Conservation (phyloP, 2,797 vertebrate genomes). For the Pangasius larnaudii region DNA sequence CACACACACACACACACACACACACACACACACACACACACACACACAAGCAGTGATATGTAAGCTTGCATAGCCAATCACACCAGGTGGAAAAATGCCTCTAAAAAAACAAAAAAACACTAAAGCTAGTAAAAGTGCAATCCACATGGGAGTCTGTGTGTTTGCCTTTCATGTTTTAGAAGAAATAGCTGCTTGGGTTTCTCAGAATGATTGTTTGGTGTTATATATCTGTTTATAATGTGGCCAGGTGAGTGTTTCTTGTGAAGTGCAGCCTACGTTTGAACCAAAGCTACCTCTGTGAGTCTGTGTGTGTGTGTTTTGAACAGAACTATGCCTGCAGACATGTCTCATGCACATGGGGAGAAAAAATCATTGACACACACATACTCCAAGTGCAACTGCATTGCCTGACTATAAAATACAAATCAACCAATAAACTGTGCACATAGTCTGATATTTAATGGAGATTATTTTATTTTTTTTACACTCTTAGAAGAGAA, state of each 20-base stretch:
- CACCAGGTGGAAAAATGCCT: background rate
- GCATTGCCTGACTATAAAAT: conserved; percentile 14
- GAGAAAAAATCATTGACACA: conserved; percentile 22
- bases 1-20: conserved; percentile 27
- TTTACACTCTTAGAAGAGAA: background rate
- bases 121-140: background rate
- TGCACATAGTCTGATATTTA: background rate
- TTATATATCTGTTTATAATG: conserved; percentile 35
- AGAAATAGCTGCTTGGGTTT: conserved; percentile 19
- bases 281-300: conserved; percentile 24
- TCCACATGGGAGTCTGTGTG: background rate
- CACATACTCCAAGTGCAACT: conserved; percentile 20
- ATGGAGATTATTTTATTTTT: background rate
- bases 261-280: conserved; percentile 28
- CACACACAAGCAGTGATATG: background rate
- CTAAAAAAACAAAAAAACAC: conserved; percentile 1
- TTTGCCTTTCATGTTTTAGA: conserved; percentile 15
- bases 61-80: background rate
- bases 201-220: conserved; percentile 19
- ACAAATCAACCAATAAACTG: conserved; percentile 11
- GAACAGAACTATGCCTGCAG: conserved; percentile 39
- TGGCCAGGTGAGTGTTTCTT: conserved; percentile 37
- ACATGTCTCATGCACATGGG: conserved; percentile 27
- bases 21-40: conserved; percentile 24
- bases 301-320: conserved; percentile 21